Conservation (phyloP, 2,113 vertebrate species). For the Eudyptes chrysolophus region DNA sequence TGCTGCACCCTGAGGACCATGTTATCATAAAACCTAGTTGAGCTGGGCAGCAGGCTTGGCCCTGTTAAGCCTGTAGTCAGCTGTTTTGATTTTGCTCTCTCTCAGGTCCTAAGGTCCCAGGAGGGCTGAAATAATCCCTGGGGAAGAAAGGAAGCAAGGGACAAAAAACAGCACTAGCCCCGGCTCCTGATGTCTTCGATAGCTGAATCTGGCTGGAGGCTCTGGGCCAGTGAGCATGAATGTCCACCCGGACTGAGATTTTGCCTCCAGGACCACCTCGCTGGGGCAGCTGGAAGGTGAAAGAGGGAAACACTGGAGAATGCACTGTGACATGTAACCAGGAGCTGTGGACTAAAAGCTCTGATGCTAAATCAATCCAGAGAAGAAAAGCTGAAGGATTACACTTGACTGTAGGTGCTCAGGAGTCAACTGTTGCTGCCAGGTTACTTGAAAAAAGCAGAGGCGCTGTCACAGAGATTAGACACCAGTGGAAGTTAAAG, state of each 20-base stretch:
- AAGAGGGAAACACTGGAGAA: neutral
- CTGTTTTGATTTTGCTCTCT: neutral
- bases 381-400: neutral
- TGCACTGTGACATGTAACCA: rapidly evolving
- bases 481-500: neutral
- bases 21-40: neutral
- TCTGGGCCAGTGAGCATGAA: neutral
- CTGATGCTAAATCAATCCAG: neutral
- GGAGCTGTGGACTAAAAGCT: neutral
- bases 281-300: neutral
- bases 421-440: neutral
- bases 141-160: neutral
- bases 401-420: neutral
- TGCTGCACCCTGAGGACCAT: neutral
- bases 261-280: neutral
- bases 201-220: neutral
- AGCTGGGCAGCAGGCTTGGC: neutral
- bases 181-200: neutral
- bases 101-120: neutral
- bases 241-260: neutral
- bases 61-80: neutral
- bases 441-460: neutral
- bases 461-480: neutral
- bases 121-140: neutral
- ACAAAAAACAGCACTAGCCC: neutral